Base-by-base conservation (phyloP, 2,797 vertebrate species). In the Sebastes hubbsi region DNA sequence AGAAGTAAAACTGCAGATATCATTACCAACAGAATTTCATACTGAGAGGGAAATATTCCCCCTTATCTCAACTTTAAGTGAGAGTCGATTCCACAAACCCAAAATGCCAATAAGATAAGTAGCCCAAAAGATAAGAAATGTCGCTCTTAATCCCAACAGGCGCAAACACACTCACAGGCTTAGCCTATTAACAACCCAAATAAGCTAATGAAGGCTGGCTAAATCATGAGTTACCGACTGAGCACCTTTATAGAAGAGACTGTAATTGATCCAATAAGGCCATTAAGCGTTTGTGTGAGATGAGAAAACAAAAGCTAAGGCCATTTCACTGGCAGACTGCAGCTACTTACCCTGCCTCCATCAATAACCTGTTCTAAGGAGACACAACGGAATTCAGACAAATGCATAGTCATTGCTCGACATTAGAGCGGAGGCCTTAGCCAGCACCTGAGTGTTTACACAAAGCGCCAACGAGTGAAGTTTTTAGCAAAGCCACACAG, bases 221-320 rank as follows among this genome's bases (percentile, higher is more conserved):
- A 91, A 94, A 92, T 92, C 84, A 88, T 89, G 89, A 91, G 85
- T 92, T 91, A 92, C 81, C 46, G 80, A 87, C 77, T 56, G 80
- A 88, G 82, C 86, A 89, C 90, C 87, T 92, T 91, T 88, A 87
- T 85, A 80, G 63, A 88, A 77, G 58, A 49, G 58, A 58, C 78
- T 80, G 73, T 91, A 94, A 93, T 92, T 92, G 90, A 94, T 94
- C 91, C 93, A 87, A 93, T 92, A 88, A 90, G 87, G 66, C 86
- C 85, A 92, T 92, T 93, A 91, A 87, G 85, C 83, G 85, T 89
- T 84, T 80, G 83, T 86, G 84, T 60, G 75, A 86, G 83, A 93
- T 79, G 83, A 85, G 83, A 92, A 94, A 94, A 93, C 86, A 90
- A 93, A 88, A 83, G 86, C 86, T 73, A 72, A 81, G 77, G 61